These are phyloP conservation scores for Esox niger DNA, from an alignment of 2,113 vertebrate genomes.

Conservation along the genomic window DNA sequence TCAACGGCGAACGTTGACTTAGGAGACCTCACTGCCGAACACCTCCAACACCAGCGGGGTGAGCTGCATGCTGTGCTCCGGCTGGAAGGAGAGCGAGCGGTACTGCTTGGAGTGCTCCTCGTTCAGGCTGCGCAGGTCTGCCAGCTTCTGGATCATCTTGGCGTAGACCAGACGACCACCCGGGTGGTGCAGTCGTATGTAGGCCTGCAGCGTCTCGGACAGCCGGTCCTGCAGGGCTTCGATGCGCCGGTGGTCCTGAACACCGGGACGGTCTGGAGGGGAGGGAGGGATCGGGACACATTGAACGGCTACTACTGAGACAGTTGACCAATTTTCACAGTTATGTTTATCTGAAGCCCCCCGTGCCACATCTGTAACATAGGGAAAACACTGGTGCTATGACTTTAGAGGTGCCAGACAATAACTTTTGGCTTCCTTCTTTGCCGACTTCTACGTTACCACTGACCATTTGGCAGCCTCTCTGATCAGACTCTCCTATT, in stretches of 20 bases:
- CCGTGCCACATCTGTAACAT: too few relatives aligned
- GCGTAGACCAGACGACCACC: conserved; percentile 87
- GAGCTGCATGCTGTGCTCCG: conserved; percentile 92
- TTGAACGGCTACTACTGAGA: too few relatives aligned
- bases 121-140: conserved; percentile 93
- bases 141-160: conserved; percentile 98
- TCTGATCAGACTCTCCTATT: too few relatives aligned
- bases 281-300: not conserved
- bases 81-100: conserved; percentile 89
- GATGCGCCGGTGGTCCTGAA: conserved; percentile 83
- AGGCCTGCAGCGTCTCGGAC: conserved; percentile 89
- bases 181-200: conserved; percentile 87
- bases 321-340: too few relatives aligned
- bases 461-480: too few relatives aligned
- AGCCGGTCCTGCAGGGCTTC: conserved; percentile 89
- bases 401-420: too few relatives aligned
- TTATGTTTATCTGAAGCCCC: too few relatives aligned
- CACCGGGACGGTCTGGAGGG: conserved; percentile 85
- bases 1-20: conserved; percentile 28
- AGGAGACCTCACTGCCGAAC: conserved; percentile 93
- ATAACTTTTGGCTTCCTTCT: too few relatives aligned
- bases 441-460: too few relatives aligned
- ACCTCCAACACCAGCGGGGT: conserved; percentile 94
- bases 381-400: too few relatives aligned
- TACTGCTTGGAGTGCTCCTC: conserved; percentile 98